A percentile compares a stretch with the other conserved stretches of the same genome.
phyloP scores from a whole-genome alignment of 2,797 vertebrate genomes.

The Phataginus tricuspis region DNA sequence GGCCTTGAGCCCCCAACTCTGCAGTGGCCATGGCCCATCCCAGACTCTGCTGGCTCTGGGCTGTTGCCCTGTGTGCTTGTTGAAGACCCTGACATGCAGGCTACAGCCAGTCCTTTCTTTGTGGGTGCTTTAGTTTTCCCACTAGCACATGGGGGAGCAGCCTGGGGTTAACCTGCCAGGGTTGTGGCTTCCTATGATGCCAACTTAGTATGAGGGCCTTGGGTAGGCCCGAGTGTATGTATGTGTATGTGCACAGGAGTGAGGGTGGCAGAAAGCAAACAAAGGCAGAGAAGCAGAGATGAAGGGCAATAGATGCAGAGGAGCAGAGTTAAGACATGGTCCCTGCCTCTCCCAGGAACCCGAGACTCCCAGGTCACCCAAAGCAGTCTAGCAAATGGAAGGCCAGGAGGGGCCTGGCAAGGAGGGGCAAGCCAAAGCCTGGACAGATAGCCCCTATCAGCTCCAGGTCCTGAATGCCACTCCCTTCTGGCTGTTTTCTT shows the following conservation, averaged over 20 bases:
- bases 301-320: background rate
- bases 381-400: background rate
- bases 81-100: background rate
- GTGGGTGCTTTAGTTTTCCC: background rate
- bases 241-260: background rate
- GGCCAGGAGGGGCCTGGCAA: background rate
- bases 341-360: background rate
- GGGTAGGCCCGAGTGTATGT: background rate
- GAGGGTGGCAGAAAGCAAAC: background rate
- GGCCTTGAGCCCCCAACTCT: slow-evolving; percentile 30
- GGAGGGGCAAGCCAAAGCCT: background rate
- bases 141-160: background rate
- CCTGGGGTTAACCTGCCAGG: slow-evolving; percentile 45
- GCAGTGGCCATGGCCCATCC: background rate
- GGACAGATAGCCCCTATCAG: background rate
- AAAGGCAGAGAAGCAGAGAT: background rate
- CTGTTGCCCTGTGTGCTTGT: background rate
- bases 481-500: background rate
- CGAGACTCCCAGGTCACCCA: background rate
- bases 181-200: background rate
- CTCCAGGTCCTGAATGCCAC: background rate
- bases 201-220: background rate
- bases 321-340: background rate
- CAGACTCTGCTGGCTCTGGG: background rate
- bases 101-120: background rate